Evolutionary conservation across 1,140 invertebrate species (phyloP), one percentile per base, ranked within the genome.

Genomic region (Bombus difficillimus): DNA sequence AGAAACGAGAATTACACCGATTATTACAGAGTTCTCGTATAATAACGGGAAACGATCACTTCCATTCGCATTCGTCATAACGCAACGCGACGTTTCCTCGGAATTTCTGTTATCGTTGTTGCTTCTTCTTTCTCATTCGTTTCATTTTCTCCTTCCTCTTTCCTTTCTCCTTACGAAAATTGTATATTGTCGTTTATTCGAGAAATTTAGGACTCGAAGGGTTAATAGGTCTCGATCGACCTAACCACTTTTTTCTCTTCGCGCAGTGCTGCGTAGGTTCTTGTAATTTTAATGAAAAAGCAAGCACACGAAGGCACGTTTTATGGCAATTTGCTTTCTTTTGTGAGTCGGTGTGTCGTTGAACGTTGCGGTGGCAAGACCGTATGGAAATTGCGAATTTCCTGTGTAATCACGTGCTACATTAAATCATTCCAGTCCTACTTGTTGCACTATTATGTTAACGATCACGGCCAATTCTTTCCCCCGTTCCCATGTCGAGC

Each of bases 311-410:
- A n/a, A 34, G 22, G 32, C 22, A 47, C n/a, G 32, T 3, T 84
- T 71, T 37, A 79, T 73, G 25, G 68, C 39, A 84, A 84, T 84
- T 84, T 79, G 69, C 66, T 39, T 84, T 77, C 83, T 71, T 84
- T 62, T 59, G 76, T 39, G 22, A 32, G 37, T 25, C 59, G 15
- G 75, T 64, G 74, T 84, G 41, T 57, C 73, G 75, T 66, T 74
- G 57, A 32, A 12, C 69, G 69, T 62, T 25, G 34, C 57, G 3
- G 22, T 25, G 25, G 72, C 22, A 62, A 72, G 47, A 47, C 53
- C 22, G 41, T 77, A 72, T 80, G 83, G 83, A 85, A 85, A 85
- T 85, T 85, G 71, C 69, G 71, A 81, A 81, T 73, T 81, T 85
- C 83, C 83, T 81, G 83, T 85, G 83, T 74, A 85, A 85, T 81